Evolutionary conservation across 2,113 vertebrate genomes (phyloP).

Genomic region (Pluvianellus socialis): DNA sequence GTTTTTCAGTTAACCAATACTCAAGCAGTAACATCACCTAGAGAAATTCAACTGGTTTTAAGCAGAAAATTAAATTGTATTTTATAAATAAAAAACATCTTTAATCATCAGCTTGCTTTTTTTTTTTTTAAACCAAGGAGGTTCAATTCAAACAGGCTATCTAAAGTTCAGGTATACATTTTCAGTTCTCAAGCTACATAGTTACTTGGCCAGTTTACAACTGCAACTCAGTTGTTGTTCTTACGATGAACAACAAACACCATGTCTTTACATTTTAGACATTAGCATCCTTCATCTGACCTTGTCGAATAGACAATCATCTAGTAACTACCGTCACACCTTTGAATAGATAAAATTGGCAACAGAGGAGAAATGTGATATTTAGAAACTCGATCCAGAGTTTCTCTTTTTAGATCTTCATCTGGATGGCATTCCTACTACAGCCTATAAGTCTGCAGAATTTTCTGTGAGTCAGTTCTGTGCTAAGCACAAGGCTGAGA

Average conservation of each 20-base stretch:
- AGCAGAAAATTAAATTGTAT: background rate
- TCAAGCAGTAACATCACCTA: background rate
- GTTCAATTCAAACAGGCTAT: background rate
- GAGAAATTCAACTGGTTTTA: background rate
- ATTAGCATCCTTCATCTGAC: conserved; percentile 50
- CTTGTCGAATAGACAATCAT: conserved; percentile 59
- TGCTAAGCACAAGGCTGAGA: background rate
- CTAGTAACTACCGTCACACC: conserved; percentile 72
- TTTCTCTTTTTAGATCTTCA: conserved; percentile 78
- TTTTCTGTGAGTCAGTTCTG: conserved; percentile 72
- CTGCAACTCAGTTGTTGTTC: background rate
- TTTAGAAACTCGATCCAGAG: conserved; percentile 71
- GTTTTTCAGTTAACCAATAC: background rate
- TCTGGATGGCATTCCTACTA: conserved; percentile 65
- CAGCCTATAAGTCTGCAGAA: conserved; percentile 71
- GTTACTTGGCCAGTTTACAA: background rate
- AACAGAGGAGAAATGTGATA: conserved; percentile 71
- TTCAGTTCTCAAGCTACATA: background rate
- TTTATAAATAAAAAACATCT: background rate
- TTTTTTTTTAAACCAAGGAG: background rate
- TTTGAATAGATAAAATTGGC: conserved; percentile 74
- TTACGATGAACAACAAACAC: background rate
- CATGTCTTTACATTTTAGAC: background rate
- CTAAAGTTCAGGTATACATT: background rate
- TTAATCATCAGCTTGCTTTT: background rate